Evolutionary conservation across 2,797 vertebrate species (phyloP), one percentile per base, ranked within the genome.

Genomic region (Knipowitschia caucasica): DNA sequence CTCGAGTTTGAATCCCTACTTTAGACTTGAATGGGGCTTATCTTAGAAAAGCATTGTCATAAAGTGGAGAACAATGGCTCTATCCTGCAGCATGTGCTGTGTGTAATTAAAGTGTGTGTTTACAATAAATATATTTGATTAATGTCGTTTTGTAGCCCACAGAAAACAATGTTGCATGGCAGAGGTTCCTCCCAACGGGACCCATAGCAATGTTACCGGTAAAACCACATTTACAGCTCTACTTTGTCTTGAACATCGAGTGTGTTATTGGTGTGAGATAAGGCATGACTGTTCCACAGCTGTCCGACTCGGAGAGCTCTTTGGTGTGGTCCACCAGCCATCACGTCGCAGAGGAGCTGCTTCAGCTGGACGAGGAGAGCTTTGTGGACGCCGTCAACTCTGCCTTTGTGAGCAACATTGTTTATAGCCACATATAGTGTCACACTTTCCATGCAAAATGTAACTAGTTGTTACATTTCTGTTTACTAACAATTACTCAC

Each of bases 151-250:
- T 15, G 56, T 81, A 99, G 97, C 88, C 93, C 70, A 98, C 95
- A 26, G 94, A 97, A 79, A 99, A 99, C 85, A 95, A 94, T 10
- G 95, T 99, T 26, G 95, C 97, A 0, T 99, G 96, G 97, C 96
- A 99, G 86, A 90, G 96, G 69, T 99, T 99, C 81, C 94, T 99
- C 71, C 96, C 96, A 25, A 93, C 92, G 0, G 97, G 97, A 58
- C 97, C 96, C 46, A 94, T 99, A 52, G 97, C 96, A 0, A 91
- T 99, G 84, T 88, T 99, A 62, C 96, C 95, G 77, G 97, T 98
- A 92, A 92, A 88, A 45, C 20, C 14, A 30, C 29, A 23, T 62
- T 66, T 46, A 23, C 38, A 46, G 6, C 5, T 8, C 11, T 21
- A 23, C n/a, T 24, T 62, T 50, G 61, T 25, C 42, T 25, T 25